phyloP scores from a whole-genome alignment of 2,113 vertebrate genomes.

The Prunella himalayana region DNA sequence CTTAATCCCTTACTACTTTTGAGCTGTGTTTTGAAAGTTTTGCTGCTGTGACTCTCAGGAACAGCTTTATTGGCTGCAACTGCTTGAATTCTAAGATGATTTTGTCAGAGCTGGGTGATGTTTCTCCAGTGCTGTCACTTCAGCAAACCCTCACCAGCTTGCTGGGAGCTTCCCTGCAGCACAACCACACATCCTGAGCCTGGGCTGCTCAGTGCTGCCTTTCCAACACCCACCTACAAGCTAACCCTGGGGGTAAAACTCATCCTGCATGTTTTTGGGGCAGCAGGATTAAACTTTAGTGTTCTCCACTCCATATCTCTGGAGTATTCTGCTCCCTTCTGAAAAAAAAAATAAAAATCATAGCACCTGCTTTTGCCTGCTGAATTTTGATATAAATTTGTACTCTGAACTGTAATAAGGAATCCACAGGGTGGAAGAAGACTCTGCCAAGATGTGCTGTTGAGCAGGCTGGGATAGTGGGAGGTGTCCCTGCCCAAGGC shows the following conservation, averaged over 20 bases:
- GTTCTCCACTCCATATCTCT: neutral
- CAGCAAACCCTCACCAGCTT: neutral
- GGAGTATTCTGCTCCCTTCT: neutral
- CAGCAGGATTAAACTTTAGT: neutral
- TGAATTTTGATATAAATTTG: neutral
- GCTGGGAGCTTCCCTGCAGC: neutral
- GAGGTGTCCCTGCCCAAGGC: neutral
- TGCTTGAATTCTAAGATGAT: neutral
- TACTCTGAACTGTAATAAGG: neutral
- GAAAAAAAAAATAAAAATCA: fast-evolving
- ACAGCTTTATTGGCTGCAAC: neutral
- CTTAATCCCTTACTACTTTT: neutral
- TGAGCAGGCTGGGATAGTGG: neutral
- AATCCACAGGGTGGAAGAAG: neutral
- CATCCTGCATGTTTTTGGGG: neutral
- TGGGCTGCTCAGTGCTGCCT: neutral
- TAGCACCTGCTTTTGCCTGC: neutral
- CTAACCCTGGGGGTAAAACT: neutral
- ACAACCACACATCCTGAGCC: neutral
- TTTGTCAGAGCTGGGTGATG: neutral
- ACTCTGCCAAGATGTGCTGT: neutral
- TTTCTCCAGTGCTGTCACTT: neutral
- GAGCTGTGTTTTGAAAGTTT: neutral
- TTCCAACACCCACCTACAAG: neutral
- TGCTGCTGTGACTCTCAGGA: neutral